These are phyloP conservation scores for Pseudococcus viburni DNA, from an alignment of 2,888 invertebrate species.

Conservation along the genomic window DNA sequence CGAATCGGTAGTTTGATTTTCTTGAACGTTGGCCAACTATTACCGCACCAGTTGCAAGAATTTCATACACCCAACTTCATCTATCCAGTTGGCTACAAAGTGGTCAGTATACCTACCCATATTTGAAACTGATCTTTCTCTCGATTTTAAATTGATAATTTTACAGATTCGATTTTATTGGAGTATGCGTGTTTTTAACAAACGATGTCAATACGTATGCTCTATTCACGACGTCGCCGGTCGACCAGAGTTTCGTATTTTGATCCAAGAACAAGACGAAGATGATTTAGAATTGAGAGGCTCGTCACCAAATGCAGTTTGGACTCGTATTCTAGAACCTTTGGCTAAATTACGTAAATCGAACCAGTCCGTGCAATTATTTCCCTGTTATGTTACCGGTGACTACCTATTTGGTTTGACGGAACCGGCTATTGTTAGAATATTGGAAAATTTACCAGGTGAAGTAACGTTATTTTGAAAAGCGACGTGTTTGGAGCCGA, in stretches of 20 bases:
- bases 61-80: constrained; percentile 97
- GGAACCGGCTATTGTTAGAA: constrained; percentile 94
- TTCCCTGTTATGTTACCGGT: constrained; percentile 93
- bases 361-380: constrained; percentile 84
- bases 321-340: constrained; percentile 87
- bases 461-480: constrained; percentile 62
- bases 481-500: too few species aligned
- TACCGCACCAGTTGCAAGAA: constrained; percentile 94
- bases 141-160: background rate
- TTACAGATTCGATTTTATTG: constrained; percentile 91
- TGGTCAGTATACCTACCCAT: constrained; percentile 75
- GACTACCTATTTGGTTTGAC: constrained; percentile 97
- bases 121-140: background rate
- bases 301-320: constrained; percentile 84
- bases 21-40: constrained; percentile 92
- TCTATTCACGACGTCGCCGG: constrained; percentile 91
- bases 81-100: constrained; percentile 94
- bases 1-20: constrained; percentile 96
- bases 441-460: constrained; percentile 96
- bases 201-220: constrained; percentile 93
- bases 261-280: constrained; percentile 79
- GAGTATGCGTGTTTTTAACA: constrained; percentile 91
- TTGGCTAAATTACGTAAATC: constrained; percentile 83
- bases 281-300: constrained; percentile 77
- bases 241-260: constrained; percentile 90